A percentile compares a stretch with the other conserved stretches of the same genome.
phyloP scores from a whole-genome alignment of 2,797 vertebrate genomes.

The Amblyopsis hoosieri region DNA sequence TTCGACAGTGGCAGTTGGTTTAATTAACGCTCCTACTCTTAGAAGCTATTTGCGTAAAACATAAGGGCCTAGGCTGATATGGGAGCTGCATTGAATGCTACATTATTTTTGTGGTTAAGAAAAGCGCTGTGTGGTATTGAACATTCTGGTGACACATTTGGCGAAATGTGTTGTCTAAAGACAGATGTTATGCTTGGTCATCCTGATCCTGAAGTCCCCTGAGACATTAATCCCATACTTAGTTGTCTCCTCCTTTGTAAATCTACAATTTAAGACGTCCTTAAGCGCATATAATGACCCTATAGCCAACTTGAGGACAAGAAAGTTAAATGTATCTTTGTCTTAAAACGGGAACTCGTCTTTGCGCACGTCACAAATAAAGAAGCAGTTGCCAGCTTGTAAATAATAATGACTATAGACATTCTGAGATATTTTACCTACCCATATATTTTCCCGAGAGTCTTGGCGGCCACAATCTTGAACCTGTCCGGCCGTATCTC shows the following conservation, averaged over 20 bases:
- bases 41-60: too few species aligned
- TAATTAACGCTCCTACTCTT: too few species aligned
- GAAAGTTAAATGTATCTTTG: neutral
- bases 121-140: neutral
- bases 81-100: too few species aligned
- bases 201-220: neutral
- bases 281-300: neutral
- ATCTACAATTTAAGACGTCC: neutral
- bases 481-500: slow-evolving; percentile 82
- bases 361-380: too few species aligned
- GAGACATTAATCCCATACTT: slow-evolving; percentile 27
- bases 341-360: neutral
- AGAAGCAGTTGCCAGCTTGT: too few species aligned
- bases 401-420: too few species aligned
- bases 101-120: too few species aligned
- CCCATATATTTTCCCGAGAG: slow-evolving; percentile 81
- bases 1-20: too few species aligned
- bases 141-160: neutral
- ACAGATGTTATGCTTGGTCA: slow-evolving; percentile 56
- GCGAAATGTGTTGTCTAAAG: neutral
- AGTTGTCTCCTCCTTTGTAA: neutral
- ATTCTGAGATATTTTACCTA: slow-evolving; percentile 48
- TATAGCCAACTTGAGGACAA: too few species aligned
- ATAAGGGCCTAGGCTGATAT: too few species aligned
- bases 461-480: slow-evolving; percentile 77